Percentiles rank a stretch among this genome's conserved stretches.
phyloP scores from a whole-genome alignment of 2,797 vertebrate genomes.

The Platyrinchus mystaceus region DNA sequence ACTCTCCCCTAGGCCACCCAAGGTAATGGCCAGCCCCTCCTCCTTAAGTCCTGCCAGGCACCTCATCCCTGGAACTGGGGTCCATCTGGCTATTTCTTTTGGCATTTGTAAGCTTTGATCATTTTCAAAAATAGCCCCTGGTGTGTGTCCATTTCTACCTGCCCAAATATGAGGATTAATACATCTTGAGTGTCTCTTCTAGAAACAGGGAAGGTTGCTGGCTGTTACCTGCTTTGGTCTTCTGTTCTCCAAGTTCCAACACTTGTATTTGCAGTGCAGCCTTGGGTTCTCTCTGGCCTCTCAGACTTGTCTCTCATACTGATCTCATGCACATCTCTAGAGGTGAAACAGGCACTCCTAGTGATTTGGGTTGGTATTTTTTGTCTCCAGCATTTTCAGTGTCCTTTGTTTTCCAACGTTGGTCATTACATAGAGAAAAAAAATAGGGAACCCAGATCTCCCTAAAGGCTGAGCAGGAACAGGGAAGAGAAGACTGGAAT shows the following conservation, averaged over 20 bases:
- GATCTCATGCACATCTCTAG: not conserved
- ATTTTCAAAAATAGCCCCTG: not conserved
- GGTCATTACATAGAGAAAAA: not conserved
- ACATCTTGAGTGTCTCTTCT: not conserved
- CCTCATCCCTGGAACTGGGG: rapidly evolving
- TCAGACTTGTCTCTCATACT: not conserved
- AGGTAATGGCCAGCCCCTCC: not conserved
- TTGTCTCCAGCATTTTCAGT: not conserved
- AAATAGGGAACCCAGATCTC: not conserved
- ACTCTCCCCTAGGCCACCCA: not conserved
- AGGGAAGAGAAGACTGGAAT: not conserved
- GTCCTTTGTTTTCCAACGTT: not conserved
- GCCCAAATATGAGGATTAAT: not conserved
- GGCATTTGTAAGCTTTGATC: not conserved
- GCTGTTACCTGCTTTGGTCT: not conserved
- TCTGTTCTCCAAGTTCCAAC: not conserved
- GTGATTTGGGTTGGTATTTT: not conserved
- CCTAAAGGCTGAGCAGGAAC: not conserved
- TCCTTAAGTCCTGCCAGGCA: not conserved
- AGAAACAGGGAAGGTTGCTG: not conserved
- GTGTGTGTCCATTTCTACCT: not conserved
- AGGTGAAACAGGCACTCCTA: not conserved
- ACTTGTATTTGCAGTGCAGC: not conserved
- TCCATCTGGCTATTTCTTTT: not conserved
- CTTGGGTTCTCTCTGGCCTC: not conserved